Conservation (phyloP, 2,888 invertebrate genomes). For the Caenorhabditis sulstoni region DNA sequence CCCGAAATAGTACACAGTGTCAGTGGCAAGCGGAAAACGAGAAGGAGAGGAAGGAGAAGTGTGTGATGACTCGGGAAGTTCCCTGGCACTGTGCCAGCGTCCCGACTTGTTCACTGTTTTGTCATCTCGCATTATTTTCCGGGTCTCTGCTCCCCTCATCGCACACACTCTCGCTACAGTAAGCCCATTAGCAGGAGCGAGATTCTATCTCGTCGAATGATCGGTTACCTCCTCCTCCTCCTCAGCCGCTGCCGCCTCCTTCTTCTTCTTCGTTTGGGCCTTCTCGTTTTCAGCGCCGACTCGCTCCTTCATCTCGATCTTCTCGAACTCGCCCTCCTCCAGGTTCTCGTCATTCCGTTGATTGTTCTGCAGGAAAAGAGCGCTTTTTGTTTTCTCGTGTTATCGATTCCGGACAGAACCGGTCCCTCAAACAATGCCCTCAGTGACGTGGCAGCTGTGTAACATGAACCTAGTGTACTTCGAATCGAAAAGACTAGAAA, state of each 20-base stretch:
- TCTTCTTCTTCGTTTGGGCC: constrained; percentile 6
- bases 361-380: constrained; percentile 31
- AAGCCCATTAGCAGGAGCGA: constrained; percentile 33
- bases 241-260: constrained; percentile 7
- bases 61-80: neutral
- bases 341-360: constrained; percentile 25
- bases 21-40: too few relatives aligned
- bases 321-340: constrained; percentile 61
- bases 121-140: constrained; percentile 42
- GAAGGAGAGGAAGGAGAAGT: neutral
- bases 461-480: constrained; percentile 12
- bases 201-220: constrained; percentile 19
- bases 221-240: constrained; percentile 6
- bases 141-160: constrained; percentile 15
- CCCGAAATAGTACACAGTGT: constrained; percentile 41
- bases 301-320: constrained; percentile 57
- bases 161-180: constrained; percentile 29
- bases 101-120: constrained; percentile 13
- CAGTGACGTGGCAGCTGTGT: constrained; percentile 18
- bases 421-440: constrained; percentile 5
- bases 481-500: constrained; percentile 1
- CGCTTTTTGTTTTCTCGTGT: too few relatives aligned
- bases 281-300: constrained; percentile 29
- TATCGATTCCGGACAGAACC: neutral
- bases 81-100: constrained; percentile 6